These are phyloP conservation scores for Neogobius melanostomus DNA, from an alignment of 2,113 vertebrate species.

Conservation along the genomic window DNA sequence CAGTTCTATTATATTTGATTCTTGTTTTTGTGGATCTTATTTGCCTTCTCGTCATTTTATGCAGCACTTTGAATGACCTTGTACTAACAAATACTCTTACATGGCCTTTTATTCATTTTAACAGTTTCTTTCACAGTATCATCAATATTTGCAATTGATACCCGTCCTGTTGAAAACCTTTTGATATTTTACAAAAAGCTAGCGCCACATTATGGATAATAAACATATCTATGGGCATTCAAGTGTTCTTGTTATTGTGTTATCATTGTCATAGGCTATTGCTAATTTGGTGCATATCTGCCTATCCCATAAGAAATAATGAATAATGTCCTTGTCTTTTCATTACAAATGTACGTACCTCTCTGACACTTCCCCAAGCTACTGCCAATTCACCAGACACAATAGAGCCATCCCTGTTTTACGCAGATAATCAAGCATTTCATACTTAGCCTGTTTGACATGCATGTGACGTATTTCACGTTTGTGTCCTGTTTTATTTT, in stretches of 20 bases:
- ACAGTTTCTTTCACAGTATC: no score
- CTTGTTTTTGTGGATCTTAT: no score
- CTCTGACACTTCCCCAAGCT: neutral
- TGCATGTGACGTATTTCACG: constrained; percentile 39
- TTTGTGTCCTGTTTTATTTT: constrained; percentile 24
- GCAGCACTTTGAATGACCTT: no score
- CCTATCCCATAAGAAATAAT: neutral
- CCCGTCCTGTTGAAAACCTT: no score
- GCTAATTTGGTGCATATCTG: neutral
- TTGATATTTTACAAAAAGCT: no score
- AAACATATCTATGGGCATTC: neutral
- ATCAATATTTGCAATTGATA: no score
- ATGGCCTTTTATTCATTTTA: no score
- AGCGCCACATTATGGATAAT: neutral
- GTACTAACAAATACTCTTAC: no score
- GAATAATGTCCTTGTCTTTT: constrained; percentile 2
- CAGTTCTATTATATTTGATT: no score
- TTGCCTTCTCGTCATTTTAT: no score
- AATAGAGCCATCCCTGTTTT: constrained; percentile 16
- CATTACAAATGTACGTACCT: neutral
- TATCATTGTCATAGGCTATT: neutral
- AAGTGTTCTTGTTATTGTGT: neutral
- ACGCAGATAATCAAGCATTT: constrained; percentile 43
- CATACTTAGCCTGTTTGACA: constrained; percentile 41
- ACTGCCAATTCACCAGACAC: neutral